These are phyloP conservation scores for Anorthoa munda DNA, from an alignment of 2,888 invertebrate species.

Conservation along the genomic window DNA sequence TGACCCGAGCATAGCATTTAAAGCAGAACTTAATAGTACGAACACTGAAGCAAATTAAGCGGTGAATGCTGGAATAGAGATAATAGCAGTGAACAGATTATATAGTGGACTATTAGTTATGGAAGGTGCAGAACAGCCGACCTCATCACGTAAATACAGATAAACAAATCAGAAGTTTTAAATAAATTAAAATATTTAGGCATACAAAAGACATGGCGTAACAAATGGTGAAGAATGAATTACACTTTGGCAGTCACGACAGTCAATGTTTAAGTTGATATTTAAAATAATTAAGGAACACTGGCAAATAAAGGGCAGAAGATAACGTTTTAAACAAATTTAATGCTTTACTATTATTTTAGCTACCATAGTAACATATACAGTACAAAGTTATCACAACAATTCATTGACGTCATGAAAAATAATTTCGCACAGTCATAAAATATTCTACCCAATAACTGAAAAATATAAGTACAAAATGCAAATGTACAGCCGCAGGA, in stretches of 20 bases:
- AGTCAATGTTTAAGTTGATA: too few relatives aligned
- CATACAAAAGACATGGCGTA: neutral
- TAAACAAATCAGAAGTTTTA: too few relatives aligned
- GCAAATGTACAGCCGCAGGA: constrained; percentile 16
- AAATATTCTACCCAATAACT: constrained; percentile 23
- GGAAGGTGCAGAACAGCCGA: neutral
- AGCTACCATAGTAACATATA: neutral
- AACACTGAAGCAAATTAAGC: constrained; percentile 25
- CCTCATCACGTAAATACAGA: too few relatives aligned
- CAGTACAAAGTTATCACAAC: neutral
- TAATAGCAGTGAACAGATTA: neutral
- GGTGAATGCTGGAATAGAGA: constrained; percentile 8
- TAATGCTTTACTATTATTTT: neutral
- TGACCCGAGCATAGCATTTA: constrained; percentile 33
- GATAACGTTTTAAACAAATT: neutral
- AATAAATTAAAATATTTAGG: too few relatives aligned
- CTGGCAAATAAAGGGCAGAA: neutral
- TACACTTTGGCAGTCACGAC: neutral
- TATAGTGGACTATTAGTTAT: neutral
- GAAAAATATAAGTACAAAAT: constrained; percentile 28
- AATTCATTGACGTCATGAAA: neutral
- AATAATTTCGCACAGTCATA: constrained; percentile 27
- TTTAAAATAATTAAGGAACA: too few relatives aligned
- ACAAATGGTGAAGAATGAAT: neutral
- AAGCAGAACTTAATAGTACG: constrained; percentile 19